These are phyloP conservation scores for Ceratina australensis DNA, from an alignment of 1,140 invertebrate species.

Conservation along the genomic window DNA sequence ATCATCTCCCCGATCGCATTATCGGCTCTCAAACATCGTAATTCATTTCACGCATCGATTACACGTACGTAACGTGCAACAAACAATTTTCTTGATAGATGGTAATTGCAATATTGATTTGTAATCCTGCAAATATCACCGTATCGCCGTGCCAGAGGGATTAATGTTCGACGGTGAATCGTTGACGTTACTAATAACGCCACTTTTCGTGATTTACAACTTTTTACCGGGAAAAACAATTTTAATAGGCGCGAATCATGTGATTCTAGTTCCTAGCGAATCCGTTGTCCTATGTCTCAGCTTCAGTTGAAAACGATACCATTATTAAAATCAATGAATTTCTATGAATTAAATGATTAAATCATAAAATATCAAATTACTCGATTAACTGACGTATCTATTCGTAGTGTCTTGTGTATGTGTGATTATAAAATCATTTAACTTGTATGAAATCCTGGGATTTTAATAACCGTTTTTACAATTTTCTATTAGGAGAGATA, in stretches of 20 bases:
- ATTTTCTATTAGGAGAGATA: background rate
- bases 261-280: background rate
- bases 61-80: slow-evolving; percentile 14
- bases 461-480: no score
- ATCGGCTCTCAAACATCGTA: slow-evolving; percentile 36
- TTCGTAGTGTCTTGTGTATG: no score
- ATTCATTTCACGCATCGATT: slow-evolving; percentile 43
- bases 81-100: slow-evolving; percentile 42
- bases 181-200: slow-evolving; percentile 30
- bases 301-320: no score
- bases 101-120: slow-evolving; percentile 43
- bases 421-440: no score
- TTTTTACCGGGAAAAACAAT: background rate
- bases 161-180: slow-evolving; percentile 26
- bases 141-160: background rate
- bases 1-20: slow-evolving; percentile 8
- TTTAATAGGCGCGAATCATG: slow-evolving; percentile 6
- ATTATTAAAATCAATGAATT: no score
- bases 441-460: no score
- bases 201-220: slow-evolving; percentile 7
- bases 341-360: no score
- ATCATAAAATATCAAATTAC: no score
- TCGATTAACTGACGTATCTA: no score
- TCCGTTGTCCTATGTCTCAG: no score
- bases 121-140: slow-evolving; percentile 13